Percentiles rank a stretch among this genome's conserved stretches.
Conservation (phyloP, 1,140 invertebrate species). For the Pogonomyrmex barbatus region DNA sequence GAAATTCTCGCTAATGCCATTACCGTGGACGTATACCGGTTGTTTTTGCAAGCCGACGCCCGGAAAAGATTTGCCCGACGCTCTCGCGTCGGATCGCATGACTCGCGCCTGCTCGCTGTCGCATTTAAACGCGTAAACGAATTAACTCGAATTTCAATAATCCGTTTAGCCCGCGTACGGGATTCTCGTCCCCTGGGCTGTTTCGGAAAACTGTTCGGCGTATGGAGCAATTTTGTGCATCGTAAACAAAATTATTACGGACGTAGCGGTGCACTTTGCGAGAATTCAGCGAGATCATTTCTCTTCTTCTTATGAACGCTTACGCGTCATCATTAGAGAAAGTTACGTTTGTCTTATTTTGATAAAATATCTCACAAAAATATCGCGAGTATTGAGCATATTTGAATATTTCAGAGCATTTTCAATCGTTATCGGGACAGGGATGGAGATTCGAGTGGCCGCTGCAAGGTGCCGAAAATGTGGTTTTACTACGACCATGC, state of each 20-base stretch:
- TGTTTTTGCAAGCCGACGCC: slow-evolving; percentile 55
- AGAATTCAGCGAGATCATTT: not conserved
- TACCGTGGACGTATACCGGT: slow-evolving; percentile 50
- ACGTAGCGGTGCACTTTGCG: slow-evolving; percentile 30
- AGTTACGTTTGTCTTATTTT: not conserved
- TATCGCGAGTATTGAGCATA: not conserved
- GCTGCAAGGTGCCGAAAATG: slow-evolving; percentile 32
- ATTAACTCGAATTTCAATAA: slow-evolving; percentile 66
- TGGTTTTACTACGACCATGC: slow-evolving; percentile 17
- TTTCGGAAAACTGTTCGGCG: slow-evolving; percentile 41
- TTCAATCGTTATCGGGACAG: not conserved
- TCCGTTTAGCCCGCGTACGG: slow-evolving; percentile 46
- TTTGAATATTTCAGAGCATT: not conserved
- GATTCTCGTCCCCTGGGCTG: slow-evolving; percentile 41
- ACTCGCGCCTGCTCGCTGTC: slow-evolving; percentile 50
- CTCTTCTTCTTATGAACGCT: not conserved
- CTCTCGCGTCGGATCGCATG: slow-evolving; percentile 43
- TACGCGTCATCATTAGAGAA: not conserved
- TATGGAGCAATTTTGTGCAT: slow-evolving; percentile 33
- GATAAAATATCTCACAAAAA: not conserved
- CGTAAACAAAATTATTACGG: slow-evolving; percentile 57
- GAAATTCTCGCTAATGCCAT: slow-evolving; percentile 71
- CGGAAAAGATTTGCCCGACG: slow-evolving; percentile 47
- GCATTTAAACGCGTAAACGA: slow-evolving; percentile 56
- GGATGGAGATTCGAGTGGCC: slow-evolving; percentile 1